Conservation (phyloP, 2,797 vertebrate species). For the Nyctalus aviator region DNA sequence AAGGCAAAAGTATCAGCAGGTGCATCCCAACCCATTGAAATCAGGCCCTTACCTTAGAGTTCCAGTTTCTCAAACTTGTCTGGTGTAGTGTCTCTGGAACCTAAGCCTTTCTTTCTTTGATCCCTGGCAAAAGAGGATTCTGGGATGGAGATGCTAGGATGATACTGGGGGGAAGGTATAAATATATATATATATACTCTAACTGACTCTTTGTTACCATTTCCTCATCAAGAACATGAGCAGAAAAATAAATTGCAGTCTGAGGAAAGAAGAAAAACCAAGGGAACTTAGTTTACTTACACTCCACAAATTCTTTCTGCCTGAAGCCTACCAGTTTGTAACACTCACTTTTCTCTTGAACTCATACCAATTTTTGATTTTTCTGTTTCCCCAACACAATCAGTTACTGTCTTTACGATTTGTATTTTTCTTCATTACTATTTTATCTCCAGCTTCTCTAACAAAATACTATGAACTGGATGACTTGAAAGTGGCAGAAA, state of each 20-base stretch:
- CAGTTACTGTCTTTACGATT: neutral
- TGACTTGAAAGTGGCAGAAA: neutral
- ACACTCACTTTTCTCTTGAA: neutral
- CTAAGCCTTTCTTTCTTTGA: slow-evolving; percentile 39
- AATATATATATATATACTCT: neutral
- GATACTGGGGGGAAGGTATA: neutral
- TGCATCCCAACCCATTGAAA: neutral
- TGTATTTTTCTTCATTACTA: neutral
- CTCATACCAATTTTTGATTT: neutral
- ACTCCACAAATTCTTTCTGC: neutral
- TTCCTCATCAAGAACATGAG: neutral
- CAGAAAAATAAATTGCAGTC: neutral
- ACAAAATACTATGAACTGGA: neutral
- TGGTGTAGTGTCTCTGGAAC: neutral
- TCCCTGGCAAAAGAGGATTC: neutral
- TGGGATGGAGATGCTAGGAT: neutral
- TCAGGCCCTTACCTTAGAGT: neutral
- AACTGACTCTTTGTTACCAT: neutral
- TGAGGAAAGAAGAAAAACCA: neutral
- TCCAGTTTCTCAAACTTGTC: neutral
- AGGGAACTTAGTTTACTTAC: neutral
- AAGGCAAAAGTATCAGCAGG: neutral
- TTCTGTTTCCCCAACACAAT: neutral
- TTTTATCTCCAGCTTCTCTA: neutral
- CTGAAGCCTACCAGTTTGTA: neutral